These are phyloP conservation scores for Labeo calbasu DNA, from an alignment of 2,797 vertebrate genomes.

Conservation along the genomic window DNA sequence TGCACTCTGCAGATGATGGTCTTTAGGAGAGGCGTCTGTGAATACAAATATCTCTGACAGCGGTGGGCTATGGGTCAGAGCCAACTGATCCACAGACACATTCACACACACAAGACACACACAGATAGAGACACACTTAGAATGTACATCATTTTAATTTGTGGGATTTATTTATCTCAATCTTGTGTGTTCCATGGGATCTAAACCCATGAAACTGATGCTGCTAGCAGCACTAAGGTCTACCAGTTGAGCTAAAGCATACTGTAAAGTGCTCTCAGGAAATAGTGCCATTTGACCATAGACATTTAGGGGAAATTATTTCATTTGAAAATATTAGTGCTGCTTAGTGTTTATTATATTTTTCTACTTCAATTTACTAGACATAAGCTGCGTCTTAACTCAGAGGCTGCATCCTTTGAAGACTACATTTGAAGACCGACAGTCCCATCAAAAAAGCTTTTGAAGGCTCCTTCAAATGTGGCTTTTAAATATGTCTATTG, in stretches of 20 bases:
- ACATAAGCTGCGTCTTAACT: background rate
- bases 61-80: constrained; percentile 84
- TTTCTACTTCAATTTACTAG: background rate
- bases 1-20: constrained; percentile 76
- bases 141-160: background rate
- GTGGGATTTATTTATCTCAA: background rate
- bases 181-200: background rate
- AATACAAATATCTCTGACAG: constrained; percentile 90
- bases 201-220: no score
- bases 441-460: no score
- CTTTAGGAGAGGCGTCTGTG: constrained; percentile 89
- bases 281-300: background rate
- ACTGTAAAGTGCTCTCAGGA: background rate
- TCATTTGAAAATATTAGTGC: background rate
- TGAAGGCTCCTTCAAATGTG: background rate
- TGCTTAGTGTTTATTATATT: background rate
- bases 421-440: background rate
- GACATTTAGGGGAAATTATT: background rate
- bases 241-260: background rate
- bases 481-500: no score
- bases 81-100: constrained; percentile 74
- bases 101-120: constrained; percentile 20
- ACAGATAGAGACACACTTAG: constrained; percentile 10
- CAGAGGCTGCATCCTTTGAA: background rate
- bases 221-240: no score